Evolutionary conservation across 1,140 invertebrate species (phyloP).

Genomic region (Zaprionus africanus): DNA sequence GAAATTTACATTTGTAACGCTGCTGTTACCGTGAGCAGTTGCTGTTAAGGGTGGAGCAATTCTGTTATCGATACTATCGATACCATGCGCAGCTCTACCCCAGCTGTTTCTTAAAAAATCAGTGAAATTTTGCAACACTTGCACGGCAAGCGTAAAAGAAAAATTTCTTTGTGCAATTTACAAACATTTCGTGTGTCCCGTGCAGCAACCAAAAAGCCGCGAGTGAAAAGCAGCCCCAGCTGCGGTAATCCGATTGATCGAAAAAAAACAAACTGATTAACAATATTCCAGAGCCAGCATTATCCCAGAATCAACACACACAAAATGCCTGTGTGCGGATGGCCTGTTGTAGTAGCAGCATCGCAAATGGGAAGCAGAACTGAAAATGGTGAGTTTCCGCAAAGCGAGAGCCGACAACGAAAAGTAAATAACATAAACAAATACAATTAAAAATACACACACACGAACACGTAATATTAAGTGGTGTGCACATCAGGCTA

Average conservation of each 20-base stretch:
- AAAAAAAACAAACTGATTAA: constrained; percentile 30
- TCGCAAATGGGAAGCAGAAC: constrained; percentile 68
- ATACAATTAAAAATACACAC: not conserved
- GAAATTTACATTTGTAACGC: not conserved
- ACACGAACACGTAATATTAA: not conserved
- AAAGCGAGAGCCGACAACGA: not conserved
- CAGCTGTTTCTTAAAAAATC: constrained; percentile 35
- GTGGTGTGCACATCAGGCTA: not conserved
- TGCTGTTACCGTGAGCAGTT: not conserved
- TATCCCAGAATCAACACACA: constrained; percentile 34
- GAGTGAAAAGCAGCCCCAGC: constrained; percentile 56
- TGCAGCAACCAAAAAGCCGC: constrained; percentile 35
- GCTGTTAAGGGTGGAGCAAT: constrained; percentile 28
- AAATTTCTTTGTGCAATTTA: constrained; percentile 64
- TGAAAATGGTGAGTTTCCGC: constrained; percentile 68
- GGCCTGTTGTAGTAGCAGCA: constrained; percentile 33
- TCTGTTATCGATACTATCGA: constrained; percentile 37
- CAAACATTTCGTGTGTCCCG: constrained; percentile 44
- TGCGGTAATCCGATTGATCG: constrained; percentile 31
- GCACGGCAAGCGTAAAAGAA: constrained; percentile 51
- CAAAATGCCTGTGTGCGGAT: constrained; percentile 43
- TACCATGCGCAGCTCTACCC: constrained; percentile 43
- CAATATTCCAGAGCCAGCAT: constrained; percentile 25
- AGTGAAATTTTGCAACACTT: constrained; percentile 49
- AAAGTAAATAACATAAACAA: constrained; percentile 10